Evolutionary conservation across 2,797 vertebrate genomes (phyloP).

Genomic region (Gymnocypris eckloni): DNA sequence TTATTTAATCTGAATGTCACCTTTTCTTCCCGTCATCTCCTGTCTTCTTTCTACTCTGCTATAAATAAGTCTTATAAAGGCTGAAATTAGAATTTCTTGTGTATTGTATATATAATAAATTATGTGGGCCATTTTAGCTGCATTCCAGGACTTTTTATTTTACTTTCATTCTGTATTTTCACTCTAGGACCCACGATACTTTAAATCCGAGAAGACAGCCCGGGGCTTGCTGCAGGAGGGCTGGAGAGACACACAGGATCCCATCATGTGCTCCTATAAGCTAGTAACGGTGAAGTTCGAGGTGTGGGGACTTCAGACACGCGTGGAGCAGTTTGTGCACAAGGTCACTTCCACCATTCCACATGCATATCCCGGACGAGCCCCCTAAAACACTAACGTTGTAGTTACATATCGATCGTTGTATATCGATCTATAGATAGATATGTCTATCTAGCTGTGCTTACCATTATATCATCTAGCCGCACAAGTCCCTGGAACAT

Average conservation of each 20-base stretch:
- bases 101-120: background rate
- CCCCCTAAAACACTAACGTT: background rate
- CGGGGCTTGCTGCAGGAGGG: conserved; percentile 92
- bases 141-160: conserved; percentile 78
- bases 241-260: conserved; percentile 92
- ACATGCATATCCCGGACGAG: background rate
- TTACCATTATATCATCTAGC: background rate
- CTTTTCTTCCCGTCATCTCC: background rate
- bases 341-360: conserved; percentile 79
- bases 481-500: background rate
- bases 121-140: background rate
- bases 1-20: too few relatives aligned
- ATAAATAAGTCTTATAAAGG: background rate
- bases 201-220: conserved; percentile 95
- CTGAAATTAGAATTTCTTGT: background rate
- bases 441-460: background rate
- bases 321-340: conserved; percentile 98
- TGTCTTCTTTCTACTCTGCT: background rate
- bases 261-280: conserved; percentile 99
- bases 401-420: background rate
- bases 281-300: conserved; percentile 98
- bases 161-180: background rate
- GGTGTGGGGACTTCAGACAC: conserved; percentile 98
- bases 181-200: conserved; percentile 90
- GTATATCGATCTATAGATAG: background rate